Evolutionary conservation across 1,140 invertebrate genomes (phyloP).

Genomic region (Eumeta japonica): DNA sequence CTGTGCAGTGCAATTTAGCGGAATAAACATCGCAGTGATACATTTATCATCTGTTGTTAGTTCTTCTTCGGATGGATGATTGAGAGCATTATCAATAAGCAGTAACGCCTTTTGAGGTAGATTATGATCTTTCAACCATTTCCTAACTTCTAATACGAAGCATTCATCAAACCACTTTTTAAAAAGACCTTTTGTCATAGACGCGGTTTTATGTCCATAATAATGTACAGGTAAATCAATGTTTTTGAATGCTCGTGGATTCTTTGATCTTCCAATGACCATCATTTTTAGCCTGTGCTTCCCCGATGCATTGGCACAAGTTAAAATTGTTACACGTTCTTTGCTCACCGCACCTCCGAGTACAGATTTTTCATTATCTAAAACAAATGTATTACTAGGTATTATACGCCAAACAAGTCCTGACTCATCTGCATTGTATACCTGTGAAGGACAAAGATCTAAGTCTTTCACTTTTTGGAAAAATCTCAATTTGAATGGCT

Average conservation of each 20-base stretch:
- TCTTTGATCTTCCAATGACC: slow-evolving; percentile 36
- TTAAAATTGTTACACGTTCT: slow-evolving; percentile 32
- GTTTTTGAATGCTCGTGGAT: slow-evolving; percentile 31
- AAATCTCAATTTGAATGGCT: slow-evolving; percentile 19
- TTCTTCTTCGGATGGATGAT: slow-evolving; percentile 32
- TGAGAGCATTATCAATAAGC: slow-evolving; percentile 37
- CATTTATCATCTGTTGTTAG: slow-evolving; percentile 33
- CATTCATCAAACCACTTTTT: slow-evolving; percentile 32
- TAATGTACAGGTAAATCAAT: slow-evolving; percentile 28
- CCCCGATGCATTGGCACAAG: too few species aligned
- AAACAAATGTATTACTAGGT: slow-evolving; percentile 26
- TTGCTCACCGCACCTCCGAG: slow-evolving; percentile 28
- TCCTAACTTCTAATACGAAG: slow-evolving; percentile 30
- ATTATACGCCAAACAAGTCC: slow-evolving; percentile 25
- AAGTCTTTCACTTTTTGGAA: slow-evolving; percentile 22
- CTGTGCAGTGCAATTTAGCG: slow-evolving; percentile 36
- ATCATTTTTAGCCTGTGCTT: slow-evolving; percentile 31
- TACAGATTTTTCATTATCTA: slow-evolving; percentile 21
- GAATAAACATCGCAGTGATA: slow-evolving; percentile 37
- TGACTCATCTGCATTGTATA: slow-evolving; percentile 28
- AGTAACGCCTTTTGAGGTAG: slow-evolving; percentile 35
- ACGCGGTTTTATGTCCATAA: slow-evolving; percentile 29
- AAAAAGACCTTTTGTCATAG: slow-evolving; percentile 34
- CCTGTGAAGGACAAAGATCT: slow-evolving; percentile 23
- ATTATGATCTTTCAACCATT: slow-evolving; percentile 29